Evolutionary conservation across 2,888 invertebrate genomes (phyloP).

Genomic region (Buathra laborator): DNA sequence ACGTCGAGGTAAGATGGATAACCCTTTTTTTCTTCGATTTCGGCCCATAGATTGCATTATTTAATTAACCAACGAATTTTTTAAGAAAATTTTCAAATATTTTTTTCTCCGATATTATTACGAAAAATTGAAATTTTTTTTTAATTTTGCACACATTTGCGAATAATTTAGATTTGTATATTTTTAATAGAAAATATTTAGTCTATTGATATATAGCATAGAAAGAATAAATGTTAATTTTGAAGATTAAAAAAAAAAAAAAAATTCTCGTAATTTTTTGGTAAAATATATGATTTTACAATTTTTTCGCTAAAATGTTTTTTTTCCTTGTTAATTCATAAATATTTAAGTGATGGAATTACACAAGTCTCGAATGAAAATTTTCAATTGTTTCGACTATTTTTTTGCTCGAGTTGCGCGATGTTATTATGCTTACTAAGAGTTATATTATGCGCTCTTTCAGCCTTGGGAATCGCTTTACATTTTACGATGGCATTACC

Average conservation of each 20-base stretch:
- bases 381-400: background rate
- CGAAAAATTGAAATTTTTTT: too few relatives aligned
- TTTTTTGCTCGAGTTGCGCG: background rate
- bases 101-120: background rate
- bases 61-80: background rate
- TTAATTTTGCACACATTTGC: background rate
- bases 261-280: background rate
- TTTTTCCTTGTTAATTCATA: background rate
- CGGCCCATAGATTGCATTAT: background rate
- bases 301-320: background rate
- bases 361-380: background rate
- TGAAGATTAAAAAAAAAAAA: background rate
- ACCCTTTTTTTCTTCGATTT: background rate
- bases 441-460: conserved; percentile 8
- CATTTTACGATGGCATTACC: conserved; percentile 4
- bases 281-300: background rate
- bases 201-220: background rate
- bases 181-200: background rate
- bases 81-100: background rate
- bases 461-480: conserved; percentile 7
- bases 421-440: background rate
- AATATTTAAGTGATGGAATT: background rate
- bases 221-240: background rate
- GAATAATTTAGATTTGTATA: background rate
- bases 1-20: conserved; percentile 79